Evolutionary conservation across 2,113 vertebrate genomes (phyloP), one percentile per base, ranked within the genome.

Genomic region (Acanthochromis polyacanthus): DNA sequence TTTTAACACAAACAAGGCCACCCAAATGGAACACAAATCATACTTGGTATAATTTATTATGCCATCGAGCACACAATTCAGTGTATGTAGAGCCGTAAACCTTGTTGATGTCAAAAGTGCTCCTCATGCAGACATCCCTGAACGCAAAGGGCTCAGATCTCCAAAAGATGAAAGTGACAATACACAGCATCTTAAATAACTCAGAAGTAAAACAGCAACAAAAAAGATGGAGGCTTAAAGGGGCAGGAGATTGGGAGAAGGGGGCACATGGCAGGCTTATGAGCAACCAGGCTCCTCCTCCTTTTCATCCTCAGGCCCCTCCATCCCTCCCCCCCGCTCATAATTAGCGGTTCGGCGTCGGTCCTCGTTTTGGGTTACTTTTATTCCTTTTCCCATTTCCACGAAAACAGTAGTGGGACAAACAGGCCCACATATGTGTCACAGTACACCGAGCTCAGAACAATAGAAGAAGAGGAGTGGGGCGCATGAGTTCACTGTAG

Each of bases 341-440:
- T 90, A 90, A 93, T 93, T 88, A 92, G 90, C 51, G 67, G 91
- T 90, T 91, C 46, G 10, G 56, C 38, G 16, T 83, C 59, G 14
- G 23, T 67, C 72, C 82, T 92, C 58, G 30, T 91, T 93, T 91
- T 82, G 60, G 86, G 87, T 90, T 88, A 82, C 89, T 93, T 93
- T 94, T 84, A 87, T 91, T 90, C 66, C 81, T 84, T 88, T 87
- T 63, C n/a, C 51, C 67, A 80, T 86, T 83, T 91, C 58, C 74
- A 80, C 73, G 81, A 89, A 88, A 87, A 88, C 75, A 76, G 82
- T 88, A 83, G 75, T 0, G 58, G 75, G 68, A 88, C 72, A 90
- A 91, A 88, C 86, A 88, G 82, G 73, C 84, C 71, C 87, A 93
- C 82, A 91, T 92, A 87, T 88, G 79, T 82, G 79, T 83, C 71